Evolutionary conservation across 2,797 vertebrate species (phyloP).

Genomic region (Pipistrellus nathusii): DNA sequence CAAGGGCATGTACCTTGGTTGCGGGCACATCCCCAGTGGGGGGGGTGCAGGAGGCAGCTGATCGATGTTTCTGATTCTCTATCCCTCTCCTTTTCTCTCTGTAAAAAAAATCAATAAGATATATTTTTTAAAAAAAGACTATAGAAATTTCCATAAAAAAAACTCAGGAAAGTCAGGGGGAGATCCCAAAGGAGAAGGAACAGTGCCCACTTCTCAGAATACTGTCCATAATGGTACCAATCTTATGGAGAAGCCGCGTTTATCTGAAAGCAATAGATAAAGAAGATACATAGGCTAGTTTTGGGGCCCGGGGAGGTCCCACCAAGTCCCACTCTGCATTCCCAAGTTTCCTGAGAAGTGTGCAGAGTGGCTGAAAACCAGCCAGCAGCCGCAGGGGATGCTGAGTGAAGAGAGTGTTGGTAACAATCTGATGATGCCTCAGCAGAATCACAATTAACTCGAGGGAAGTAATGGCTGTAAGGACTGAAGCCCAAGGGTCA

Average conservation of each 20-base stretch:
- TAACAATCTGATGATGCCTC: neutral
- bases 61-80: too few species aligned
- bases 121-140: neutral
- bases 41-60: too few species aligned
- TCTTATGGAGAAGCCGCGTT: neutral
- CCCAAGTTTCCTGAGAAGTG: neutral
- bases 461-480: neutral
- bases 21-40: too few species aligned
- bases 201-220: neutral
- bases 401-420: neutral
- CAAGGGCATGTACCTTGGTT: too few species aligned
- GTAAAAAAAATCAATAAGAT: too few species aligned
- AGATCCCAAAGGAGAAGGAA: neutral
- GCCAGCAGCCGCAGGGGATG: neutral
- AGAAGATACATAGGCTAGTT: neutral
- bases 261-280: neutral
- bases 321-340: neutral
- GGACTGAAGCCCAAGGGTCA: neutral
- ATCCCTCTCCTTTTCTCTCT: too few species aligned
- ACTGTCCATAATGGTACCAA: neutral
- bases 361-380: neutral
- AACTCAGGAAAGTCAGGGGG: neutral
- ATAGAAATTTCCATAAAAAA: neutral
- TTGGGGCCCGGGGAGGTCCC: too few species aligned
- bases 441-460: neutral